phyloP scores from a whole-genome alignment of 1,140 invertebrate genomes.

The Euglossa dilemma region DNA sequence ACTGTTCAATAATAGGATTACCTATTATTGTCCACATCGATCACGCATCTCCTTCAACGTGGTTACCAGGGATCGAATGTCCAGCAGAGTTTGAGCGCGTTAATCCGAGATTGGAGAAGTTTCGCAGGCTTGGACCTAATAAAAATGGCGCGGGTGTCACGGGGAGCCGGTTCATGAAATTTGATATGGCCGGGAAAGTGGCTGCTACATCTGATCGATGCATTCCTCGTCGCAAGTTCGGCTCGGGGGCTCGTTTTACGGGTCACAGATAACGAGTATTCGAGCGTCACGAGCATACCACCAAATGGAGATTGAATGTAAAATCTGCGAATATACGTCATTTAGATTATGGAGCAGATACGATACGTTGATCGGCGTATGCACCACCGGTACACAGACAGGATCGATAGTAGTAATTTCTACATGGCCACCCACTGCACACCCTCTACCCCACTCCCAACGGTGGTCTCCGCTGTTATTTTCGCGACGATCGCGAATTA shows the following conservation, averaged over 20 bases:
- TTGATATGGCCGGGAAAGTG: constrained; percentile 14
- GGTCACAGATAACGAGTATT: constrained; percentile 44
- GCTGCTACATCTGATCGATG: constrained; percentile 30
- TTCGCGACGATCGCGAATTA: constrained; percentile 26
- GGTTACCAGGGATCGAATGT: too few species aligned
- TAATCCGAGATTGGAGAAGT: too few species aligned
- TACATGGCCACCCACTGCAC: constrained; percentile 19
- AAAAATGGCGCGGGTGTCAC: neutral
- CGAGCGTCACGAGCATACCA: constrained; percentile 26
- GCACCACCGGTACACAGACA: neutral
- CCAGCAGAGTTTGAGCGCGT: too few species aligned
- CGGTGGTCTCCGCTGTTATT: constrained; percentile 27
- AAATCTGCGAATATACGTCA: constrained; percentile 52
- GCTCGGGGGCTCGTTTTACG: constrained; percentile 35
- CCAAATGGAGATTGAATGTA: constrained; percentile 53
- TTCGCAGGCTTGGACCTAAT: neutral
- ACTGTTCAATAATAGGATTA: too few species aligned
- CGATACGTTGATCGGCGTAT: constrained; percentile 46
- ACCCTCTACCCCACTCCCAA: neutral
- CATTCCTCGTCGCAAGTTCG: constrained; percentile 25
- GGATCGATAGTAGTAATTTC: constrained; percentile 53
- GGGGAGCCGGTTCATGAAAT: neutral
- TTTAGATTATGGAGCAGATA: constrained; percentile 49
- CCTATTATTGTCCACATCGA: too few species aligned
- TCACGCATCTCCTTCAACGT: too few species aligned